Evolutionary conservation across 2,797 vertebrate species (phyloP).

Genomic region (Danionella dracula): DNA sequence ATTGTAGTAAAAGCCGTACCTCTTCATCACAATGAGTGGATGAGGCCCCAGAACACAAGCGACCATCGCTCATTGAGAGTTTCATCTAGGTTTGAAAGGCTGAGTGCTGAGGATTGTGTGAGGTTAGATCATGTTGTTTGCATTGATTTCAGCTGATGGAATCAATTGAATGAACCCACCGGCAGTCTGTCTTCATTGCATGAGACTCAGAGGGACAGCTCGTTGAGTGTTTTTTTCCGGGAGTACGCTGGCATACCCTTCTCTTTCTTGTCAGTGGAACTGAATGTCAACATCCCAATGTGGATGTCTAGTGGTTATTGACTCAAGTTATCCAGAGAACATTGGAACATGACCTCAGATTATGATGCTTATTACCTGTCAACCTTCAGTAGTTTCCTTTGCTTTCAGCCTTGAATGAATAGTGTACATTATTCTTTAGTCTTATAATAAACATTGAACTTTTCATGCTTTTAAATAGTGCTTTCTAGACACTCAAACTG

Average conservation of each 20-base stretch:
- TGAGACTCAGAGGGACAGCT: slow-evolving; percentile 13
- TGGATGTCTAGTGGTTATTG: slow-evolving; percentile 26
- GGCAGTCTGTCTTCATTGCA: slow-evolving; percentile 1
- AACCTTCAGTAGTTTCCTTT: slow-evolving; percentile 25
- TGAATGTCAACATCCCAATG: slow-evolving; percentile 38
- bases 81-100: not conserved
- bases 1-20: too few relatives aligned
- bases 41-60: not conserved
- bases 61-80: too few relatives aligned
- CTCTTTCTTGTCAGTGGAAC: slow-evolving; percentile 39
- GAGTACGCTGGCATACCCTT: slow-evolving; percentile 9
- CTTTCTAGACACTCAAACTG: too few relatives aligned
- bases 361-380: slow-evolving; percentile 40
- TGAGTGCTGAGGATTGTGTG: not conserved
- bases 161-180: slow-evolving; percentile 13
- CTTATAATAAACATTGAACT: too few relatives aligned
- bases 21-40: too few relatives aligned
- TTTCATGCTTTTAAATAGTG: too few relatives aligned
- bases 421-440: too few relatives aligned
- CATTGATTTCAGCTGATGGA: slow-evolving; percentile 20
- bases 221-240: slow-evolving; percentile 13
- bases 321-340: slow-evolving; percentile 11
- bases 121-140: not conserved
- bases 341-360: slow-evolving; percentile 18
- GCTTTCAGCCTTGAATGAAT: slow-evolving; percentile 13